Evolutionary conservation across 2,113 vertebrate species (phyloP).

Genomic region (Poeciliopsis retropinna): DNA sequence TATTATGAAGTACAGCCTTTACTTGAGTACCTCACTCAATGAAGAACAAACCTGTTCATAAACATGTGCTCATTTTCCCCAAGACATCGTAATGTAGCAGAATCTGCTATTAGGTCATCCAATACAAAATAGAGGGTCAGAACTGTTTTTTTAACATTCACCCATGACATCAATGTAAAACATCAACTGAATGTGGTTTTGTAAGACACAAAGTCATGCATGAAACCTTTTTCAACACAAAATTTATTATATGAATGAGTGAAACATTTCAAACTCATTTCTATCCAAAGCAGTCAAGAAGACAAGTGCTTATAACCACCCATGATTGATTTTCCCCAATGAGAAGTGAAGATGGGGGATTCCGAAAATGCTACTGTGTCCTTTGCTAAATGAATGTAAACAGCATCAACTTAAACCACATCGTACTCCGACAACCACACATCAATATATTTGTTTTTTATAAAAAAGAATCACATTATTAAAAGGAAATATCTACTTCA

Average conservation of each 20-base stretch:
- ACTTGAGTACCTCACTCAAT: too few relatives aligned
- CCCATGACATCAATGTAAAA: too few relatives aligned
- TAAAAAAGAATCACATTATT: slow-evolving; percentile 62
- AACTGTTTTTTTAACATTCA: too few relatives aligned
- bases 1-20: too few relatives aligned
- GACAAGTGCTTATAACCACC: slow-evolving; percentile 27
- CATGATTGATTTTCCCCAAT: slow-evolving; percentile 6
- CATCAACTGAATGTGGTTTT: too few relatives aligned
- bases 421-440: slow-evolving; percentile 84
- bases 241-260: slow-evolving; percentile 67
- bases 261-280: slow-evolving; percentile 27
- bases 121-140: too few relatives aligned
- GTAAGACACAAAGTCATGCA: slow-evolving; percentile 6
- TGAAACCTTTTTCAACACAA: slow-evolving; percentile 46
- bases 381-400: slow-evolving; percentile 63
- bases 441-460: slow-evolving; percentile 70
- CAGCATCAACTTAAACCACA: slow-evolving; percentile 82
- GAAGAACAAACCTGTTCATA: too few relatives aligned
- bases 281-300: slow-evolving; percentile 15
- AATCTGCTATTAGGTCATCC: too few relatives aligned
- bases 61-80: too few relatives aligned
- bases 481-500: slow-evolving; percentile 54
- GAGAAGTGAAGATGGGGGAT: slow-evolving; percentile 25
- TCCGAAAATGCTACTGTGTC: slow-evolving; percentile 31
- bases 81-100: too few relatives aligned